phyloP scores from a whole-genome alignment of 2,113 vertebrate genomes.

The Empidonax alnorum region DNA sequence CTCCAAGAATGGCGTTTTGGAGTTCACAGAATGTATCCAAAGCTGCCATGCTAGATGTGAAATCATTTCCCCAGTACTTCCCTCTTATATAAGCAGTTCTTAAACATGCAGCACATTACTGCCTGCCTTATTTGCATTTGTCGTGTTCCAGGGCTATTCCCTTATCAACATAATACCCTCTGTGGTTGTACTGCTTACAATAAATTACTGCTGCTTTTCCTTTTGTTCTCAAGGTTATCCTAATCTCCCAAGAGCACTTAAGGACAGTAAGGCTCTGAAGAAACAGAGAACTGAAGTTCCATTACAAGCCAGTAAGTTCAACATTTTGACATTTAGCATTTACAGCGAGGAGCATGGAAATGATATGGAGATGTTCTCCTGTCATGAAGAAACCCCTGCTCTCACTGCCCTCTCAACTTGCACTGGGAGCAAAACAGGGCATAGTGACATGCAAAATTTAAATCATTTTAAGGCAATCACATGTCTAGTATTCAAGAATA shows the following conservation, averaged over 20 bases:
- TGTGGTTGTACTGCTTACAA: background rate
- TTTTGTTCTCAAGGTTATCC: slow-evolving; percentile 53
- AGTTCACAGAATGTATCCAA: background rate
- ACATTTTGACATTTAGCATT: background rate
- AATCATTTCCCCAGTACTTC: background rate
- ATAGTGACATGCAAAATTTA: background rate
- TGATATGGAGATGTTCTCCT: background rate
- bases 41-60: background rate
- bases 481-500: background rate
- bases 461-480: background rate
- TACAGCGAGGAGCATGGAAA: background rate
- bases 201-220: slow-evolving; percentile 45
- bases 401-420: background rate
- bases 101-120: slow-evolving; percentile 3
- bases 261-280: background rate
- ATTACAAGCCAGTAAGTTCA: background rate
- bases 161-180: slow-evolving; percentile 48
- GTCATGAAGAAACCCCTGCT: background rate
- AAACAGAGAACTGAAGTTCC: background rate
- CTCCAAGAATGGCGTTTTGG: background rate
- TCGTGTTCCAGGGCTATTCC: slow-evolving; percentile 45
- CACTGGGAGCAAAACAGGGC: background rate
- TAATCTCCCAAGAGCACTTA: slow-evolving; percentile 14
- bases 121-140: slow-evolving; percentile 49
- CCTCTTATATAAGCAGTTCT: slow-evolving; percentile 15